Percentiles rank a stretch among this genome's conserved stretches.
phyloP scores from a whole-genome alignment of 2,888 invertebrate genomes.

The Omphaloscelis lunosa region DNA sequence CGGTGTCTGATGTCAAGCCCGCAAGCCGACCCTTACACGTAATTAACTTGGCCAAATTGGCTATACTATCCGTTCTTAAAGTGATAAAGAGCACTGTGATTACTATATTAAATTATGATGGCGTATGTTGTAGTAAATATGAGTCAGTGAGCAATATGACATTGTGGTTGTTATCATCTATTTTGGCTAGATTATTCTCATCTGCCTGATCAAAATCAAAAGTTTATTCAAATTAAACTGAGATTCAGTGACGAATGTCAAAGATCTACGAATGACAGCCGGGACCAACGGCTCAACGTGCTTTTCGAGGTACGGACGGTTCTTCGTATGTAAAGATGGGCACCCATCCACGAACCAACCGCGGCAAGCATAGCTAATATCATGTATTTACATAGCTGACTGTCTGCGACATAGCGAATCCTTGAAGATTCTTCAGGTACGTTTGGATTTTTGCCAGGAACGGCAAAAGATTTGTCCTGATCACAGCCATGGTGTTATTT shows the following conservation, averaged over 20 bases:
- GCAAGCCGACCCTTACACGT: conserved; percentile 69
- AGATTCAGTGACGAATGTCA: background rate
- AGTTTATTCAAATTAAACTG: background rate
- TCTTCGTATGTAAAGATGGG: no score
- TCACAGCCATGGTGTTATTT: conserved; percentile 23
- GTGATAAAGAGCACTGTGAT: conserved; percentile 64
- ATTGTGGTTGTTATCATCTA: background rate
- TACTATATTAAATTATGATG: conserved; percentile 41
- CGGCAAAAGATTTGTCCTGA: conserved; percentile 22
- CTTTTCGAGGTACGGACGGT: no score
- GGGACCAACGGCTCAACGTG: no score
- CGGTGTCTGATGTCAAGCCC: conserved; percentile 68
- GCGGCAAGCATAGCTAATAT: background rate
- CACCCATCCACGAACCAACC: no score
- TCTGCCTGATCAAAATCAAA: background rate
- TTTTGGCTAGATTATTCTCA: background rate
- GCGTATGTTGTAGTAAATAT: background rate
- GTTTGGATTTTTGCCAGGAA: conserved; percentile 32
- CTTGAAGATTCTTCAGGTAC: background rate
- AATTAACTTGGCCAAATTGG: conserved; percentile 78
- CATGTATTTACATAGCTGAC: background rate
- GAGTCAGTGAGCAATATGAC: background rate
- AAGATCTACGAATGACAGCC: no score
- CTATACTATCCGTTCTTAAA: conserved; percentile 63
- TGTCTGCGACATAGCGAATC: background rate